Base-by-base conservation (phyloP, 2,888 invertebrate genomes). In the Drosophila lutescens region DNA sequence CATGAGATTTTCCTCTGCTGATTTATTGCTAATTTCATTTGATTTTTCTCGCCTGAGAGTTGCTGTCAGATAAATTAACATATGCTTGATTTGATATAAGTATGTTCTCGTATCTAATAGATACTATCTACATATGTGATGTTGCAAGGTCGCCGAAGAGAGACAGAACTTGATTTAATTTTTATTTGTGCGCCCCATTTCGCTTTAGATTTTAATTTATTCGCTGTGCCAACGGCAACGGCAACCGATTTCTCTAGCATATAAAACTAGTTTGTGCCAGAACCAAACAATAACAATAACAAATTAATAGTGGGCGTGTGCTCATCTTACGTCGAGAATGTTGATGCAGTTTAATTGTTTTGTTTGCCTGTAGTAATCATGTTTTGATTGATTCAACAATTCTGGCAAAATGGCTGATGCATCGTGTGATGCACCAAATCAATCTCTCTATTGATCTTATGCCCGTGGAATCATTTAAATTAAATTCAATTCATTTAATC, bases 261-360 rank as follows among this genome's bases (percentile, higher is more conserved):
- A 70, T 34, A 50, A 53, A 74, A 74, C 74, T 70, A 76, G 74
- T 69, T 74, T 69, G 71, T 77, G 83, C 80, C 79, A 62, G 69
- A 53, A 67, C 17, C 26, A 15, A 53, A 53, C 41, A 65, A 68
- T 50, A 62, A 60, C 61, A 59, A 76, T 41, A 70, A 47, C 46
- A 67, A 38, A 57, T 61, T 50, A 76, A 73, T 53, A 53, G 78
- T 76, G 87, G 83, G 83, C 85, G 89, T 86, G 89, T 86, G 89
- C 75, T 57, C 38, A 20, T 47, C 44, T 57, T 84, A 69, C 84
- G 62, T 80, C 75, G 62, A 41, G 17, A 41, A 63, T 63, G 76
- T 63, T 49, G 63, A 50, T 63, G 49, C 69, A 72, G 55, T 73
- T 67, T 84, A 83, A 83, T 83, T 83, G 76, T 72, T 83, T 86